A percentile compares a stretch with the other conserved stretches of the same genome.
Conservation (phyloP, 2,888 invertebrate genomes). For the Epinotia bilunana region DNA sequence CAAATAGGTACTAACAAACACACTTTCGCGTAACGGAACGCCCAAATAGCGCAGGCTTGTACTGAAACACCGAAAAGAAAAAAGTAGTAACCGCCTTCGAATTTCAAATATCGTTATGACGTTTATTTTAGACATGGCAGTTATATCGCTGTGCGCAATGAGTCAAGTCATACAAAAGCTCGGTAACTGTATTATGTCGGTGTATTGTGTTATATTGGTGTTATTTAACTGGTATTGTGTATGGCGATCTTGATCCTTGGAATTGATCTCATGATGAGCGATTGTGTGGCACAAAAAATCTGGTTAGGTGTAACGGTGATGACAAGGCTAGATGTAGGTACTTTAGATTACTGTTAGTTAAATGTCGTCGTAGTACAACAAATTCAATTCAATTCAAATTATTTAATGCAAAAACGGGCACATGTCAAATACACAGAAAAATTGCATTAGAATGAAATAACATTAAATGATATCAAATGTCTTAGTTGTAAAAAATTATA, state of each 20-base stretch:
- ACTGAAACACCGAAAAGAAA: neutral
- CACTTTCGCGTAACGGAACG: constrained; percentile 26
- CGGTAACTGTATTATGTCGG: constrained; percentile 32
- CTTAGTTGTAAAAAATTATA: too few relatives aligned
- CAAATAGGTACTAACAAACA: constrained; percentile 25
- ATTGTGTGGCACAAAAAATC: constrained; percentile 12
- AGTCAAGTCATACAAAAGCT: constrained; percentile 19
- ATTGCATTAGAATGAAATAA: too few relatives aligned
- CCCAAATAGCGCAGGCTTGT: constrained; percentile 7
- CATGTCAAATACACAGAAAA: too few relatives aligned
- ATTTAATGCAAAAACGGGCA: too few relatives aligned
- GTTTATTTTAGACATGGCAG: neutral
- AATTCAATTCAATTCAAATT: too few relatives aligned
- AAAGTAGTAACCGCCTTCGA: neutral
- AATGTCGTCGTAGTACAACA: neutral
- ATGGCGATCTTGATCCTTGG: neutral
- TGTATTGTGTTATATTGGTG: constrained; percentile 28
- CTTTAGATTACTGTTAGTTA: neutral
- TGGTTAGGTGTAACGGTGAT: constrained; percentile 9
- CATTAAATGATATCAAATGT: too few relatives aligned
- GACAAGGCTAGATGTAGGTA: neutral
- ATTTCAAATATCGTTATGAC: neutral
- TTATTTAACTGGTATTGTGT: constrained; percentile 25
- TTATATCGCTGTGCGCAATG: constrained; percentile 28
- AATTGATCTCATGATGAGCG: neutral